phyloP scores from a whole-genome alignment of 2,113 vertebrate genomes.

The Morphnarchus princeps region DNA sequence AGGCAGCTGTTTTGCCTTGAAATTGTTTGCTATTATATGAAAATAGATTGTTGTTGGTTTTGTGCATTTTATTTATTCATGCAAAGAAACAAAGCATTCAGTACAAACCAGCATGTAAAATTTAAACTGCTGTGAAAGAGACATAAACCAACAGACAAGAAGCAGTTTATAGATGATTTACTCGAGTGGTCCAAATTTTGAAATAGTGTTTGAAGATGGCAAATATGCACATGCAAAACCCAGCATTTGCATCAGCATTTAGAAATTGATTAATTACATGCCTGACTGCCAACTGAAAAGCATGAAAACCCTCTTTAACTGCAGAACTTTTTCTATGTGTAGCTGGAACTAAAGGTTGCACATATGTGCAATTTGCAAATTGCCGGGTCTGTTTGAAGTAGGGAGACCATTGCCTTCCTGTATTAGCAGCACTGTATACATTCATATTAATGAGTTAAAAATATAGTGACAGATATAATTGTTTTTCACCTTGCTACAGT shows the following conservation, averaged over 20 bases:
- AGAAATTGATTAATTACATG: constrained; percentile 29
- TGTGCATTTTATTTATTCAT: constrained; percentile 31
- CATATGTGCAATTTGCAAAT: neutral
- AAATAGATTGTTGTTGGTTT: constrained; percentile 3
- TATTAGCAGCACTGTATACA: neutral
- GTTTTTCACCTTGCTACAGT: constrained; percentile 4
- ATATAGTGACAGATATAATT: neutral
- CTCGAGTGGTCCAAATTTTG: neutral
- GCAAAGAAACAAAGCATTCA: constrained; percentile 1
- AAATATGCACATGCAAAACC: neutral
- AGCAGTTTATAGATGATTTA: constrained; percentile 1
- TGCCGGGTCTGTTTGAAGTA: neutral
- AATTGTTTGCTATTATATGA: neutral
- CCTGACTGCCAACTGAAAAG: neutral
- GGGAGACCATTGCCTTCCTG: neutral
- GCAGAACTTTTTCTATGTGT: neutral
- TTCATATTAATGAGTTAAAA: constrained; percentile 8
- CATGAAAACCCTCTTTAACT: neutral
- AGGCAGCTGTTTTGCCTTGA: neutral
- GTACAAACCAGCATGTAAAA: neutral
- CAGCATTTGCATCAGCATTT: constrained; percentile 6
- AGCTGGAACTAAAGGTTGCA: neutral
- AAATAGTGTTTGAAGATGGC: neutral
- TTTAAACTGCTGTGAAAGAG: neutral
- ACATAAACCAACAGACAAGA: neutral